Percentiles rank a stretch among this genome's conserved stretches.
These are phyloP conservation scores for Acinonyx jubatus DNA, from an alignment of 2,113 vertebrate genomes.

Conservation along the genomic window DNA sequence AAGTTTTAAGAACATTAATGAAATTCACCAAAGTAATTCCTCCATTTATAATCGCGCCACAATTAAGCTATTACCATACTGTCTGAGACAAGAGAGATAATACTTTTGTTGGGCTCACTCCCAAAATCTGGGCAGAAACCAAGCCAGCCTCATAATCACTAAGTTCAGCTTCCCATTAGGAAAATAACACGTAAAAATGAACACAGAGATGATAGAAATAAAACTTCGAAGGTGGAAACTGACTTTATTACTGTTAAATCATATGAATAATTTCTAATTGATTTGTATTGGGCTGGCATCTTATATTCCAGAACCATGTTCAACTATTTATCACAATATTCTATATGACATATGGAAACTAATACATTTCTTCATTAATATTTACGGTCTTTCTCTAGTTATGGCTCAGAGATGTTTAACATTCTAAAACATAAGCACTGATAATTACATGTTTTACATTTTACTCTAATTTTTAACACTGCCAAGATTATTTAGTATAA, in stretches of 20 bases:
- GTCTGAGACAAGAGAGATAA: constrained; percentile 3
- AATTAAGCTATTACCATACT: background rate
- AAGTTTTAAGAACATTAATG: background rate
- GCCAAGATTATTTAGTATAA: constrained; percentile 75
- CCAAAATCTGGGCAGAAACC: background rate
- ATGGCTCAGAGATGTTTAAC: constrained; percentile 56
- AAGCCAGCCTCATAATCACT: background rate
- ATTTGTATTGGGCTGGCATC: constrained; percentile 56
- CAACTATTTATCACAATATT: constrained; percentile 70
- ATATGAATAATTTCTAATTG: constrained; percentile 71
- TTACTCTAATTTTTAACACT: constrained; percentile 77
- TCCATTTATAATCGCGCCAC: background rate
- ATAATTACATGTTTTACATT: constrained; percentile 73
- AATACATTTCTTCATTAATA: constrained; percentile 67
- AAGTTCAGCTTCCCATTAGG: background rate
- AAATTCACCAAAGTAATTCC: background rate
- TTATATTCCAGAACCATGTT: constrained; percentile 26
- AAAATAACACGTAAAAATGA: constrained; percentile 41
- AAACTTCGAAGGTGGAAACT: constrained; percentile 57
- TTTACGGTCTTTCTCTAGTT: constrained; percentile 53
- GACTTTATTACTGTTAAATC: constrained; percentile 62
- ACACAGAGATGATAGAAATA: constrained; percentile 46
- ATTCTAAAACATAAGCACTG: constrained; percentile 70
- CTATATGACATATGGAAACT: constrained; percentile 31
- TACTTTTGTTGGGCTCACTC: background rate